Evolutionary conservation across 1,140 invertebrate species (phyloP).

Genomic region (Tetragnatha versicolor): DNA sequence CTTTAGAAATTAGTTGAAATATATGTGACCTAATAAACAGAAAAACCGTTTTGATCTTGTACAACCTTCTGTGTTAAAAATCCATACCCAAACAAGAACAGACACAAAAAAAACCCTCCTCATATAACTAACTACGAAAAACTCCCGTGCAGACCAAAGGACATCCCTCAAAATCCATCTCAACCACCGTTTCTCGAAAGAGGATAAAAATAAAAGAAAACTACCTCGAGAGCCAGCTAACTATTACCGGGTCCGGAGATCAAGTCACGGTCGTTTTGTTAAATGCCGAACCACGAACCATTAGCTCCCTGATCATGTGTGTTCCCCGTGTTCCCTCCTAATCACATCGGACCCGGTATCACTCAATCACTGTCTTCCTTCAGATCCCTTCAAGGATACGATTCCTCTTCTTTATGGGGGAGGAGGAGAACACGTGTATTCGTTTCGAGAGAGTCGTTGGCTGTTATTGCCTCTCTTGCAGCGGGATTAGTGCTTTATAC

Average conservation of each 20-base stretch:
- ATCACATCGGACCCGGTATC: neutral
- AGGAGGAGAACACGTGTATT: neutral
- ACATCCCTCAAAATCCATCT: too few relatives aligned
- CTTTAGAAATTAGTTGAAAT: too few relatives aligned
- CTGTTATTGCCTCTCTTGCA: conserved; percentile 8
- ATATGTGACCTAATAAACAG: too few relatives aligned
- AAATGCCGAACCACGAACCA: conserved; percentile 5
- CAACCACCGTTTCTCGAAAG: too few relatives aligned
- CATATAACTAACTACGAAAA: too few relatives aligned
- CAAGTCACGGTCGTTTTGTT: conserved; percentile 16
- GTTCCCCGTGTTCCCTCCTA: conserved; percentile 7
- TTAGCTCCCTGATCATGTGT: conserved; percentile 9
- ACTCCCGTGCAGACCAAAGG: too few relatives aligned
- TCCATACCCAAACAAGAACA: too few relatives aligned
- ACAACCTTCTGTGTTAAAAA: too few relatives aligned
- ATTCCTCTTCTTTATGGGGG: neutral
- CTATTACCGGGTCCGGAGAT: neutral
- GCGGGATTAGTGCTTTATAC: too few relatives aligned
- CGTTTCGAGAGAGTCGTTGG: neutral
- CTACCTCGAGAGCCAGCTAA: neutral
- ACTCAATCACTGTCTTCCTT: neutral
- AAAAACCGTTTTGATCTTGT: too few relatives aligned
- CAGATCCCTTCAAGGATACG: conserved; percentile 1
- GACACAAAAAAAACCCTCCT: too few relatives aligned
- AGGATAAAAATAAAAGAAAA: too few relatives aligned